phyloP scores from a whole-genome alignment of 2,888 invertebrate genomes.

The Nephrotoma guestfalica region DNA sequence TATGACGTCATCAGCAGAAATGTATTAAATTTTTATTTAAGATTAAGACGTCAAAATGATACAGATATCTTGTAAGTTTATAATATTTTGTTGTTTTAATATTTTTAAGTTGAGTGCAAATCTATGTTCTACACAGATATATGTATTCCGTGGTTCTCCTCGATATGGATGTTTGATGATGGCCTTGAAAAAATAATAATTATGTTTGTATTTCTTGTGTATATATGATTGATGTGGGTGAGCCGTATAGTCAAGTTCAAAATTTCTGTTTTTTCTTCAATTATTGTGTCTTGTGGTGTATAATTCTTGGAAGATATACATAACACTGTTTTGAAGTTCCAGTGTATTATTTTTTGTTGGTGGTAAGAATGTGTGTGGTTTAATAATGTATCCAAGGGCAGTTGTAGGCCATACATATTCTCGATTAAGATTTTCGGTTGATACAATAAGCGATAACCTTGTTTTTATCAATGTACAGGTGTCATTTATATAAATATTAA shows the following conservation, averaged over 20 bases:
- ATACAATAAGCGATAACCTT: not conserved
- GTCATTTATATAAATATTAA: not conserved
- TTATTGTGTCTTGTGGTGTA: not conserved
- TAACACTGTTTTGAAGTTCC: not conserved
- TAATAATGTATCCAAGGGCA: not conserved
- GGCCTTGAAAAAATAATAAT: not conserved
- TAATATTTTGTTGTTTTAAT: not conserved
- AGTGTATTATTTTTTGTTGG: not conserved
- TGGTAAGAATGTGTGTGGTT: not conserved
- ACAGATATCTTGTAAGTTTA: not conserved
- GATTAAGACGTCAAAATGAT: not conserved
- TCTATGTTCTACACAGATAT: not conserved
- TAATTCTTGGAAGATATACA: not conserved
- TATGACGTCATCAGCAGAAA: not conserved
- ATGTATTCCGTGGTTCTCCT: not conserved
- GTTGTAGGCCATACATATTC: not conserved
- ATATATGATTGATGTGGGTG: not conserved
- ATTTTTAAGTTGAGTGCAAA: not conserved
- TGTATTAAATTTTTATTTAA: not conserved
- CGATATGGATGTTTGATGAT: not conserved
- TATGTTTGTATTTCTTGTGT: not conserved
- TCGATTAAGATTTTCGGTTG: not conserved
- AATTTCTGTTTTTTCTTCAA: not conserved
- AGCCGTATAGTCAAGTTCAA: not conserved
- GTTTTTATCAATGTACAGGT: not conserved